These are phyloP conservation scores for Amphiduros pacificus DNA, from an alignment of 2,888 invertebrate species.

Conservation along the genomic window DNA sequence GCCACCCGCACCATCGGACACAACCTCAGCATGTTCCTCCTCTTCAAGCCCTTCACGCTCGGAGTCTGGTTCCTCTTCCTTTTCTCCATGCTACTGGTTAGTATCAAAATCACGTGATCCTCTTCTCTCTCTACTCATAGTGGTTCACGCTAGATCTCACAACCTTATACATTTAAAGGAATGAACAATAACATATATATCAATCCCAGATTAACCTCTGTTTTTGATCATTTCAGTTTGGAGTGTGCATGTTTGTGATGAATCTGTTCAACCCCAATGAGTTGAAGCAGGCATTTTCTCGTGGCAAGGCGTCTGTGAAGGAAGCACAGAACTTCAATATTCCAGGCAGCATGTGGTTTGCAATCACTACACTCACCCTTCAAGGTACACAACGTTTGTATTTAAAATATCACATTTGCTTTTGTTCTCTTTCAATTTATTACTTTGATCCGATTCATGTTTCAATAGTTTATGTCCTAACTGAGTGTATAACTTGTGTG, in stretches of 20 bases:
- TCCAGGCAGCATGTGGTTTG: background rate
- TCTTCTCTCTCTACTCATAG: too few relatives aligned
- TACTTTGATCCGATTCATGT: too few relatives aligned
- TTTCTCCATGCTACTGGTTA: too few relatives aligned
- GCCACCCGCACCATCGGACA: background rate
- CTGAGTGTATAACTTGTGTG: too few relatives aligned
- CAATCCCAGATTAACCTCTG: background rate
- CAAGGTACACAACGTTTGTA: background rate
- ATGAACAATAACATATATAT: background rate
- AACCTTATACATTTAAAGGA: background rate
- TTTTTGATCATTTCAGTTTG: background rate
- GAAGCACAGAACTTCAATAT: background rate
- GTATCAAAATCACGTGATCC: too few relatives aligned
- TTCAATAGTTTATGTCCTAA: too few relatives aligned
- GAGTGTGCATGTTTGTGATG: background rate
- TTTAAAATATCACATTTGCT: too few relatives aligned
- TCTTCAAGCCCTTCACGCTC: background rate
- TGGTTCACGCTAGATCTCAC: too few relatives aligned
- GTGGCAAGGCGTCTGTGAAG: background rate
- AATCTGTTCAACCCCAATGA: background rate
- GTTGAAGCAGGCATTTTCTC: background rate
- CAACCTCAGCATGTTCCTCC: background rate
- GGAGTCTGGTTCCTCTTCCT: slow-evolving; percentile 1
- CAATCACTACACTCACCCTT: background rate
- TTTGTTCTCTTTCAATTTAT: too few relatives aligned